Conservation (phyloP, 2,113 vertebrate species). For the Mormyrus lacerda region DNA sequence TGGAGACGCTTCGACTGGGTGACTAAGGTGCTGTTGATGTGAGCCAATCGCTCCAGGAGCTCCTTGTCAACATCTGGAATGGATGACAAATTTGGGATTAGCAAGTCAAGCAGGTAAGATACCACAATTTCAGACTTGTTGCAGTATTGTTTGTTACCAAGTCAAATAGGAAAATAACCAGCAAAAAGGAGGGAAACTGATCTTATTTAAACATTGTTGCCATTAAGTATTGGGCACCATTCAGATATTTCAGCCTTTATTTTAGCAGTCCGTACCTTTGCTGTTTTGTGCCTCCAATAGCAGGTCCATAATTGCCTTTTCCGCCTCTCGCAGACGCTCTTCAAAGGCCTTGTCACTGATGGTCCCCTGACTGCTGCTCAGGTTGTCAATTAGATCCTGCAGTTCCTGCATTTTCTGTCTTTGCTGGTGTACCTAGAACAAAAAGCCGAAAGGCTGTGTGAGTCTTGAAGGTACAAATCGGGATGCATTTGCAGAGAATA, state of each 20-base stretch:
- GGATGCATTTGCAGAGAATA: too few relatives aligned
- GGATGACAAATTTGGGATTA: background rate
- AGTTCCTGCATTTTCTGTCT: constrained; percentile 80
- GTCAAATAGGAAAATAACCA: background rate
- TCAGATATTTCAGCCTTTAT: background rate
- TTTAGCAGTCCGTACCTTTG: constrained; percentile 65
- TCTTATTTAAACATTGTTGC: background rate
- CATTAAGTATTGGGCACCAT: background rate
- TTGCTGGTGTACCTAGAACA: constrained; percentile 79
- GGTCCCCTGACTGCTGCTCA: constrained; percentile 70
- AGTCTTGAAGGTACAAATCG: too few relatives aligned
- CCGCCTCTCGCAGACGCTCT: constrained; percentile 80
- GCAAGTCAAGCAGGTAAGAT: background rate
- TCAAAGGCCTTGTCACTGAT: constrained; percentile 87
- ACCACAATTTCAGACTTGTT: background rate
- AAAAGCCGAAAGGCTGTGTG: background rate
- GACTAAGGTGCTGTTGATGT: constrained; percentile 75
- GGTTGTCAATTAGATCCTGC: constrained; percentile 79
- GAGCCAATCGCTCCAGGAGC: constrained; percentile 77
- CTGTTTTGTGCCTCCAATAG: constrained; percentile 79
- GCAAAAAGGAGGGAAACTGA: background rate
- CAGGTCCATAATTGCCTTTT: constrained; percentile 75
- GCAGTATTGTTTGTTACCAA: background rate
- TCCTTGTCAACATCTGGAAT: constrained; percentile 74
- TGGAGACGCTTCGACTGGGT: constrained; percentile 84